A percentile compares a stretch with the other conserved stretches of the same genome.
Evolutionary conservation across 2,888 invertebrate species (phyloP).

Genomic region (Clunio marinus): DNA sequence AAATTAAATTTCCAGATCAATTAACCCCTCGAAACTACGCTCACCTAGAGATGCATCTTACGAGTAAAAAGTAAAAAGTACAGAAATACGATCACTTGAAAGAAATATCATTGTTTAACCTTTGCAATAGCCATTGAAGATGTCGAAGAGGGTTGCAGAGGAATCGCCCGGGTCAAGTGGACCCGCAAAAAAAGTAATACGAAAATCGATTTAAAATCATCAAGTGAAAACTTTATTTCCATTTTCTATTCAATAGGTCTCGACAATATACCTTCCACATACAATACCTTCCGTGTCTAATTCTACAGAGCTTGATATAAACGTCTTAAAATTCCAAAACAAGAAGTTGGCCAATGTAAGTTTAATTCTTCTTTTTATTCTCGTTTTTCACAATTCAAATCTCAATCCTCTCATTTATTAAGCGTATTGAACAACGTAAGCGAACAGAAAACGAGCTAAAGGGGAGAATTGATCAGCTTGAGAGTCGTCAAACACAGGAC

Average conservation of each 20-base stretch:
- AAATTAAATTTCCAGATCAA: no score
- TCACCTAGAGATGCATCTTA: no score
- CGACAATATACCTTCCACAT: conserved; percentile 73
- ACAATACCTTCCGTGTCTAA: conserved; percentile 89
- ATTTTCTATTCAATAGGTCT: conserved; percentile 11
- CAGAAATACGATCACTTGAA: no score
- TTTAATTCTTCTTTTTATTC: no score
- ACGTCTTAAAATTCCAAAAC: conserved; percentile 95
- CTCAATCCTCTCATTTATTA: no score
- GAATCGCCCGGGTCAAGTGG: conserved; percentile 65
- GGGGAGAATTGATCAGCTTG: conserved; percentile 88
- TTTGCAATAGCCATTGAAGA: no score
- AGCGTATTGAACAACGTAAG: conserved; percentile 89
- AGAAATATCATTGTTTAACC: no score
- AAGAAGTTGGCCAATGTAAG: conserved; percentile 87
- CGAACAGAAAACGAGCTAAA: conserved; percentile 80
- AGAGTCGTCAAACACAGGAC: conserved; percentile 92
- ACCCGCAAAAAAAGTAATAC: conserved; percentile 82
- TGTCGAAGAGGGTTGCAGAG: conserved; percentile 77
- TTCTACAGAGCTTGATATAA: conserved; percentile 95
- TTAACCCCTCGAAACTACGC: no score
- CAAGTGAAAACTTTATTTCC: conserved; percentile 10
- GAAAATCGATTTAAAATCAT: conserved; percentile 33
- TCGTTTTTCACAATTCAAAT: no score
- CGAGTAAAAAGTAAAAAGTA: no score